Base-by-base conservation (phyloP, 1,140 invertebrate genomes). In the Formica selysi region DNA sequence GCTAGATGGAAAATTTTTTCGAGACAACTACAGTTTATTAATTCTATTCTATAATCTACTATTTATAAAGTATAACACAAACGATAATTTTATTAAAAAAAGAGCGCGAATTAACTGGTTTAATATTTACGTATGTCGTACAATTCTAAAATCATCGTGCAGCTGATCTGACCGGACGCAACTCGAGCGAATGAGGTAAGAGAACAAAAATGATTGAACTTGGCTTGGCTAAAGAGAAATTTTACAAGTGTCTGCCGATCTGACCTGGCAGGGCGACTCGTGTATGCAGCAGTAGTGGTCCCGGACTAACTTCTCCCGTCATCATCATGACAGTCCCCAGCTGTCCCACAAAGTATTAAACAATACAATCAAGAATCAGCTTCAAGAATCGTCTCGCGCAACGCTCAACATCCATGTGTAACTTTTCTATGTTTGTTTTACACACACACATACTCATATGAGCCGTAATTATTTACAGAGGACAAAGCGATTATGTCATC, bases 281-380 rank as follows among this genome's bases (percentile, higher is more conserved):
- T 92, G 93, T 93, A 87, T 93, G 92, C 87, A 94, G 92, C 87
- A 91, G 92, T 91, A 93, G 91, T 93, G 90, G 91, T 94, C 92
- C 92, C 90, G 89, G 92, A 94, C 90, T 92, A 94, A 94, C 90
- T 89, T 94, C 93, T 94, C 93, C 91, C 91, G 48, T 51, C 48
- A 91, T 92, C 90, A 88, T 91, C 92, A 88, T 91, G 91, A 93
- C 92, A 90, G 94, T 94, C 92, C 87, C 94, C 90, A 93, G 91
- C 93, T 94, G 93, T 90, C 91, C 91, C 93, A 92, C 89, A 93
- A 93, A 94, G 91, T 92, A 93, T 92, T 92, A 93, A 92, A 94
- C 89, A 88, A 51, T 86, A 91, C 90, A 92, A 19, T 93, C 84
- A 94, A 93, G 91, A 92, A 91, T 85, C 87, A 85, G 90, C 81